Conservation (phyloP, 2,888 invertebrate genomes). For the Pammene fasciana region DNA sequence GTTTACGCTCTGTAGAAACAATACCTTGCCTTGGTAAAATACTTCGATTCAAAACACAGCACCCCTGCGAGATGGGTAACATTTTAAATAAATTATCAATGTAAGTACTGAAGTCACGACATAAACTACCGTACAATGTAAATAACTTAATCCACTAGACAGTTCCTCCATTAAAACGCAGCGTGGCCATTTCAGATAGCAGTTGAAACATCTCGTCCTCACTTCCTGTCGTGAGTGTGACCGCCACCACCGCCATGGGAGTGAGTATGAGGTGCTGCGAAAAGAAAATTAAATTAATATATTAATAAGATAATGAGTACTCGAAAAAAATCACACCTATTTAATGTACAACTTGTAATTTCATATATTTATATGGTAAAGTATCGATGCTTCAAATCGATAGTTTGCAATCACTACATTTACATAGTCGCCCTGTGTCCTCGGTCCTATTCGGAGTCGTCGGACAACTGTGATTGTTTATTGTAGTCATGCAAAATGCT, state of each 20-base stretch:
- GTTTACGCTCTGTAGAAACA: neutral
- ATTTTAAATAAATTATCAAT: neutral
- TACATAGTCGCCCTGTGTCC: neutral
- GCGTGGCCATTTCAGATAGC: neutral
- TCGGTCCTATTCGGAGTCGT: too few relatives aligned
- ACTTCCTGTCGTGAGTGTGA: constrained; percentile 49
- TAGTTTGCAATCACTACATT: constrained; percentile 10
- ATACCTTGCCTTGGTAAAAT: neutral
- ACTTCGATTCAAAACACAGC: neutral
- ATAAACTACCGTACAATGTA: neutral
- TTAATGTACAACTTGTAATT: too few relatives aligned
- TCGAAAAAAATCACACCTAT: too few relatives aligned
- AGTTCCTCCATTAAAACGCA: constrained; percentile 1
- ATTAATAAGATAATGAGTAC: too few relatives aligned
- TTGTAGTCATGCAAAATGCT: too few relatives aligned
- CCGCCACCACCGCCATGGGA: constrained; percentile 49
- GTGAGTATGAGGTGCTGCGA: constrained; percentile 70
- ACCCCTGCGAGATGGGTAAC: neutral
- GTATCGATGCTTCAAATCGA: constrained; percentile 11
- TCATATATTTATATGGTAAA: neutral
- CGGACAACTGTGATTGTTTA: too few relatives aligned
- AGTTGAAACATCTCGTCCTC: neutral
- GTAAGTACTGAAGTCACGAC: neutral
- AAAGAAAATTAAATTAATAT: too few relatives aligned
- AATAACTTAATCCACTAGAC: neutral